Evolutionary conservation across 1,140 invertebrate genomes (phyloP).

Genomic region (Zophobas morio): DNA sequence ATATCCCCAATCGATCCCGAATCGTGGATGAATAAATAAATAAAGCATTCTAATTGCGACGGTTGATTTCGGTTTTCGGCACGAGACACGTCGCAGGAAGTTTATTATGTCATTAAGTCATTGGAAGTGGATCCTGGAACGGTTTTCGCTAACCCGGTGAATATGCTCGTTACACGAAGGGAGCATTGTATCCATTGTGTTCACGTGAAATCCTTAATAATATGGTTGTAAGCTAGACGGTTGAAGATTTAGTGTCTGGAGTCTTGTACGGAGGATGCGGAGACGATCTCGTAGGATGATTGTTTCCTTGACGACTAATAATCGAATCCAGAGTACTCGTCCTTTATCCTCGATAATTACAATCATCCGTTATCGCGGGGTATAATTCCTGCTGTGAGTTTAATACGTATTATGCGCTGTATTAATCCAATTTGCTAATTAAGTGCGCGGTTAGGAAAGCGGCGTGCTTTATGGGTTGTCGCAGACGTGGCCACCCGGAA

Average conservation of each 20-base stretch:
- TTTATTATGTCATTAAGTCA: slow-evolving; percentile 45
- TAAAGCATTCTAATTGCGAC: slow-evolving; percentile 7
- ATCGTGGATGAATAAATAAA: slow-evolving; percentile 17
- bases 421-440: slow-evolving; percentile 28
- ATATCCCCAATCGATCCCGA: slow-evolving; percentile 12
- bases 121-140: slow-evolving; percentile 26
- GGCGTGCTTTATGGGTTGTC: not conserved
- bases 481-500: too few species aligned
- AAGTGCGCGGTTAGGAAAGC: slow-evolving; percentile 8
- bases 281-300: slow-evolving; percentile 35
- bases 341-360: slow-evolving; percentile 40
- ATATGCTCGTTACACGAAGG: slow-evolving; percentile 27
- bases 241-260: slow-evolving; percentile 28
- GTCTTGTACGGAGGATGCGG: slow-evolving; percentile 3
- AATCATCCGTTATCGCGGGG: slow-evolving; percentile 27
- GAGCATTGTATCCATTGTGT: slow-evolving; percentile 41
- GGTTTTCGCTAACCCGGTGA: slow-evolving; percentile 11
- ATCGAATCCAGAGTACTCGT: slow-evolving; percentile 27
- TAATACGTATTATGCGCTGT: slow-evolving; percentile 28
- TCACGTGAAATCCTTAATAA: slow-evolving; percentile 37
- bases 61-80: not conserved
- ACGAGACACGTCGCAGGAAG: slow-evolving; percentile 17
- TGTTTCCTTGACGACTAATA: slow-evolving; percentile 41
- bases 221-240: slow-evolving; percentile 40
- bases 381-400: slow-evolving; percentile 14